Evolutionary conservation across 1,140 invertebrate species (phyloP), one percentile per base, ranked within the genome.

Genomic region (Drosophila baimaii): DNA sequence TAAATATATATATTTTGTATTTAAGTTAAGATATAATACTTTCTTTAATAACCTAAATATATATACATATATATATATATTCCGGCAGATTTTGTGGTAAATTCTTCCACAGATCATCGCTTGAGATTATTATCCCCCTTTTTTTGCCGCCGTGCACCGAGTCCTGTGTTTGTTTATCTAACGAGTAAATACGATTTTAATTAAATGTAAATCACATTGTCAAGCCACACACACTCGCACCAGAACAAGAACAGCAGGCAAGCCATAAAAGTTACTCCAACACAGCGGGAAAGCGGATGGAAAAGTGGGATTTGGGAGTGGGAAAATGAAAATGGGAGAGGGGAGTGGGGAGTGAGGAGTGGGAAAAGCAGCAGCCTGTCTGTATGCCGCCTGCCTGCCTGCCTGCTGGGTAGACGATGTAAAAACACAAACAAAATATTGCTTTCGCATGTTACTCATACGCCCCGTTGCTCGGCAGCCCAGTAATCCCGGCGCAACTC

Each of bases 201-300:
- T 88, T 89, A 88, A 88, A 88, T 88, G 84, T 88, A 88, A 88
- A 89, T 89, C 84, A 84, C 84, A 83, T 88, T 88, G 79, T 89
- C 84, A 88, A 74, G 79, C 75, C 69, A 65, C 75, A 81, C 69
- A 69, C 51, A 58, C 51, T 35, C 58, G 47, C 21, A 35, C 35
- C 15, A 37, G 25, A 27, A 37, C 15, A 27, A 12, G 19, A 19
- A 39, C 49, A 57, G 52, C 52, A 29, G 27, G 64, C n/a, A 63
- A 54, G 46, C 64, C 78, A 81, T 85, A 78, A 81, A 85, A 85
- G 64, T 71, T 63, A 23, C 66, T 65, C 62, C 44, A 31, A 25
- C 19, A 17, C 43, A 52, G 62, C 39, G 33, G 49, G 35, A 61
- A n/a, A 54, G 41, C 29, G 47, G 15, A 51, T 25, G 19, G 49